phyloP scores from a whole-genome alignment of 2,888 invertebrate species.

The Listrodromus nycthemerus region DNA sequence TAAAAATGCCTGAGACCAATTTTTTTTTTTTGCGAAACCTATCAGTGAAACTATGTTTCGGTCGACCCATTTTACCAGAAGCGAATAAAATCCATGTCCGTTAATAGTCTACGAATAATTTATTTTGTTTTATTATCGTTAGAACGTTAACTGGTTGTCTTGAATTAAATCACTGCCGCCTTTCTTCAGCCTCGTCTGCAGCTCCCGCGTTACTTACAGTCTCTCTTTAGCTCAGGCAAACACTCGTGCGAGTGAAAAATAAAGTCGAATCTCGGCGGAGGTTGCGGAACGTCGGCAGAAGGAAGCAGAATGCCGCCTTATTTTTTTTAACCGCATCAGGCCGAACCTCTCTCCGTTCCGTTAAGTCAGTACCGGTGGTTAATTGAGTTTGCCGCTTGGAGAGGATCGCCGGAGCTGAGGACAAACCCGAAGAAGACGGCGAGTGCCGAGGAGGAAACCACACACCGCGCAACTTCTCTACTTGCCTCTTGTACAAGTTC shows the following conservation, averaged over 20 bases:
- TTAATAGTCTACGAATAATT: neutral
- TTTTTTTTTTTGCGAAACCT: neutral
- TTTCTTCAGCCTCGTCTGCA: neutral
- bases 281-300: neutral
- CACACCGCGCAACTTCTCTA: conserved; percentile 28
- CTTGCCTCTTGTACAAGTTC: conserved; percentile 46
- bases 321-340: conserved; percentile 36
- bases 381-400: conserved; percentile 65
- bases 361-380: conserved; percentile 65
- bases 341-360: conserved; percentile 60
- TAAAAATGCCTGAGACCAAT: neutral
- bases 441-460: conserved; percentile 42
- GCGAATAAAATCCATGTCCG: too few species aligned
- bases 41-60: neutral
- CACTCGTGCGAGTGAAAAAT: conserved; percentile 49
- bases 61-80: neutral
- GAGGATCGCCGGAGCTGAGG: conserved; percentile 56
- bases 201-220: neutral
- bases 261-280: conserved; percentile 34
- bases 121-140: neutral
- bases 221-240: conserved; percentile 20
- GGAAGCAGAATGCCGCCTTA: conserved; percentile 11
- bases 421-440: conserved; percentile 22
- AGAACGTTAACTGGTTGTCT: neutral
- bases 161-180: neutral